Base-by-base conservation (phyloP, 2,888 invertebrate genomes). In the Drosophila gaucha region DNA sequence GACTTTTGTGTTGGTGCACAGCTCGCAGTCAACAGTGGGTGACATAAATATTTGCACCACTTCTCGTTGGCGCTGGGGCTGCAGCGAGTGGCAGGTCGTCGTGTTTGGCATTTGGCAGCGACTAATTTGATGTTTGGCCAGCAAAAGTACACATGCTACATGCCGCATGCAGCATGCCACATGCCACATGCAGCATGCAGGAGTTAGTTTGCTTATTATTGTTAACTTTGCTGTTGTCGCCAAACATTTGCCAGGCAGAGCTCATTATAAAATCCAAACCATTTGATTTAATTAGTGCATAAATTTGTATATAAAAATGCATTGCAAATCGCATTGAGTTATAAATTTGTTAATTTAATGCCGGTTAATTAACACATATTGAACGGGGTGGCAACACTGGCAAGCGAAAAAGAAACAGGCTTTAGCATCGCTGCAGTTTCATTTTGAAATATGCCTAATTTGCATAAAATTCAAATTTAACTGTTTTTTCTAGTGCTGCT, bases 381-480 rank as follows among this genome's bases (percentile, higher is more conserved):
- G 49, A 30, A 22, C 18, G 57, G 20, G 36, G 31, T 47, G 60
- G 39, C 36, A 33, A 5, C 41, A 6, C 24, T 26, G 41, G 41
- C 16, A 6, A 10, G 2, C 24, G 14, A 9, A 8, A 22, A 22
- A 3, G 1, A 22, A 8, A 3, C 0, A n/a, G 4, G 9, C 58
- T 43, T 49, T 38, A 10, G 31, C 49, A 33, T 35, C 41, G 36
- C 28, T 66, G 55, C 65, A 58, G 46, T 60, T 68, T 60, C 46
- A 43, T 56, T 46, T 38, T 31, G 20, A 77, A 77, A 80, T 74
- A 68, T 50, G 50, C 57, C 73, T 75, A 65, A 90, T 90, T 90
- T 90, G 88, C 90, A 90, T 90, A 90, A 90, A 90, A 89, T 90
- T 89, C 88, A 82, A 90, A 90, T 90, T 90, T 90, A 85, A 77